A percentile compares a stretch with the other conserved stretches of the same genome.
Evolutionary conservation across 1,140 invertebrate genomes (phyloP).

Genomic region (Lordiphosa clarofinis): DNA sequence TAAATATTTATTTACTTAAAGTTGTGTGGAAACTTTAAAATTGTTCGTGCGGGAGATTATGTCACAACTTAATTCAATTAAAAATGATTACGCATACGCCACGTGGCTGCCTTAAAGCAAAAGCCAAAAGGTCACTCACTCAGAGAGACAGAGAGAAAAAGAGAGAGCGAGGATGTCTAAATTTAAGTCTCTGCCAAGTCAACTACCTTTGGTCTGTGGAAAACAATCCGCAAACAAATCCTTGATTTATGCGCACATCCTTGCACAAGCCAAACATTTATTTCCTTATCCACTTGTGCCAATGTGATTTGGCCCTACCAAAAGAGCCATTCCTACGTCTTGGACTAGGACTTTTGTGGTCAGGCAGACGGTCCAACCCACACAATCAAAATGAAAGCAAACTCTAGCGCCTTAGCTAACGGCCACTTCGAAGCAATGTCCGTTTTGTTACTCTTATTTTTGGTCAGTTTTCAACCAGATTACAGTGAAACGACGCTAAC

Average conservation of each 20-base stretch:
- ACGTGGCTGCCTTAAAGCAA: slow-evolving; percentile 39
- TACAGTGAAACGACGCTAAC: neutral
- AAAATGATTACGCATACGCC: slow-evolving; percentile 71
- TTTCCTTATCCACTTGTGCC: slow-evolving; percentile 79
- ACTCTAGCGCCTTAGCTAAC: slow-evolving; percentile 33
- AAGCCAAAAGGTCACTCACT: slow-evolving; percentile 59
- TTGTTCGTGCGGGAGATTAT: slow-evolving; percentile 35
- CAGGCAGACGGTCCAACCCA: slow-evolving; percentile 17
- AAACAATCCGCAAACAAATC: slow-evolving; percentile 78
- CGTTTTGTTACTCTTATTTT: slow-evolving; percentile 3
- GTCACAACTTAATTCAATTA: slow-evolving; percentile 75
- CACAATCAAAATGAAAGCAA: slow-evolving; percentile 63
- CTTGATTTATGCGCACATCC: slow-evolving; percentile 79
- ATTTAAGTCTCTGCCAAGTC: slow-evolving; percentile 46
- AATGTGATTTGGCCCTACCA: slow-evolving; percentile 53
- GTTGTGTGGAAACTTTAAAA: slow-evolving; percentile 16
- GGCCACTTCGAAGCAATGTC: slow-evolving; percentile 29
- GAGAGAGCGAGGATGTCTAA: slow-evolving; percentile 19
- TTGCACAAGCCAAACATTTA: slow-evolving; percentile 75
- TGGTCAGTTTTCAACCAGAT: slow-evolving; percentile 1
- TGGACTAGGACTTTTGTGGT: slow-evolving; percentile 33
- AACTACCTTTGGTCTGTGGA: slow-evolving; percentile 46
- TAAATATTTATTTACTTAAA: slow-evolving; percentile 46
- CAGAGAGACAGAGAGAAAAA: neutral
- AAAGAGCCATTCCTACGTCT: slow-evolving; percentile 9